These are phyloP conservation scores for Tolmerus cingulatus DNA, from an alignment of 2,888 invertebrate genomes.

Conservation along the genomic window DNA sequence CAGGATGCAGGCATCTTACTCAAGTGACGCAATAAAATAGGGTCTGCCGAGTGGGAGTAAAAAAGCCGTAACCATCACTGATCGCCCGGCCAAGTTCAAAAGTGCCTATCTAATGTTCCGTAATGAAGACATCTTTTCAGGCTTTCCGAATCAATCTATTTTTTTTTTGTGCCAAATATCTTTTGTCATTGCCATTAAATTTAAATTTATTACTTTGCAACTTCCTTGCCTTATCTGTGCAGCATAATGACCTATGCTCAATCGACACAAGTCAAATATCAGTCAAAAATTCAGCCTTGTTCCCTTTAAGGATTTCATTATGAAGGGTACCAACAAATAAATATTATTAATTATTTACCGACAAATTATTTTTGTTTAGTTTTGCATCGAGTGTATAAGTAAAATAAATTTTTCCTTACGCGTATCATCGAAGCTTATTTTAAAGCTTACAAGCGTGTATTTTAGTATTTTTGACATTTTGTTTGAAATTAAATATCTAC, in stretches of 20 bases:
- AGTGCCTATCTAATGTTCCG: slow-evolving; percentile 37
- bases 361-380: too few relatives aligned
- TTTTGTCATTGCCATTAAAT: slow-evolving; percentile 28
- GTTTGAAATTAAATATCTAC: too few relatives aligned
- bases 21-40: slow-evolving; percentile 7
- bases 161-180: neutral
- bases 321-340: neutral
- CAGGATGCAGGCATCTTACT: slow-evolving; percentile 5
- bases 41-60: neutral
- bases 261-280: neutral
- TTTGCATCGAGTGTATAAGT: too few relatives aligned
- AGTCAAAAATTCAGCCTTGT: neutral
- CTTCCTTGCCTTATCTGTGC: neutral
- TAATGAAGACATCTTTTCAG: slow-evolving; percentile 40
- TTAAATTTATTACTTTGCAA: slow-evolving; percentile 13
- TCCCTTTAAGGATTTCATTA: neutral
- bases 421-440: too few relatives aligned
- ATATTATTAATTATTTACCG: too few relatives aligned
- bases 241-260: neutral
- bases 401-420: too few relatives aligned
- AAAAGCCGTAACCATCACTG: neutral
- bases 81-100: slow-evolving; percentile 8
- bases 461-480: too few relatives aligned
- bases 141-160: neutral
- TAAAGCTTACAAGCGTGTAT: too few relatives aligned